Percentiles rank a stretch among this genome's conserved stretches.
phyloP scores from a whole-genome alignment of 2,113 vertebrate species.

The Bostrychus sinensis region DNA sequence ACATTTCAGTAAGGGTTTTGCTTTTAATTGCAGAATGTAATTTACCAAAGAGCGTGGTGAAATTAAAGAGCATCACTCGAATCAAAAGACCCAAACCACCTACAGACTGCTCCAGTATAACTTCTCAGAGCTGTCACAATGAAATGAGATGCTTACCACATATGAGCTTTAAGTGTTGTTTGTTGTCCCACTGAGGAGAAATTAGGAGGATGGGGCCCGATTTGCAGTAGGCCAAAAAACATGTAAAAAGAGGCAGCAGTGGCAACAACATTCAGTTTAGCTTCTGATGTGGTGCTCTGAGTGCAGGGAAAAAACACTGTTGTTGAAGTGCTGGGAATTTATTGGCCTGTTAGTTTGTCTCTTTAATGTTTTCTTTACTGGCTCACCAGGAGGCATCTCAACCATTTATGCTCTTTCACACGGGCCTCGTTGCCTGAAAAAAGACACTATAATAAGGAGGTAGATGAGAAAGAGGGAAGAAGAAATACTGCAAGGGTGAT shows the following conservation, averaged over 20 bases:
- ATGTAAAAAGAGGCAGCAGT: background rate
- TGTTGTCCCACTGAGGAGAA: background rate
- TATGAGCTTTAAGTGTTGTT: background rate
- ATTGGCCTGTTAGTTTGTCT: slow-evolving; percentile 6
- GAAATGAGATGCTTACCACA: background rate
- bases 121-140: background rate
- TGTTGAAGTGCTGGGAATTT: slow-evolving; percentile 14
- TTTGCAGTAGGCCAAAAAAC: background rate
- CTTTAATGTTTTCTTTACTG: slow-evolving; percentile 14
- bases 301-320: background rate
- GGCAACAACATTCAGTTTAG: background rate
- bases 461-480: slow-evolving; percentile 11
- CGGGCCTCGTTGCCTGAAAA: slow-evolving; percentile 5
- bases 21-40: background rate
- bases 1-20: background rate
- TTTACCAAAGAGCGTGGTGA: background rate
- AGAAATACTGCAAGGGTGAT: background rate
- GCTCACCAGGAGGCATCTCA: slow-evolving; percentile 24
- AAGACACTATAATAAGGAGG: slow-evolving; percentile 35
- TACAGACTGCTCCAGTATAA: background rate
- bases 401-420: slow-evolving; percentile 22
- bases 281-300: slow-evolving; percentile 4
- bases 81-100: background rate
- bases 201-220: background rate
- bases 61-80: background rate